A percentile compares a stretch with the other conserved stretches of the same genome.
These are phyloP conservation scores for Ooceraea biroi DNA, from an alignment of 1,140 invertebrate species.

Conservation along the genomic window DNA sequence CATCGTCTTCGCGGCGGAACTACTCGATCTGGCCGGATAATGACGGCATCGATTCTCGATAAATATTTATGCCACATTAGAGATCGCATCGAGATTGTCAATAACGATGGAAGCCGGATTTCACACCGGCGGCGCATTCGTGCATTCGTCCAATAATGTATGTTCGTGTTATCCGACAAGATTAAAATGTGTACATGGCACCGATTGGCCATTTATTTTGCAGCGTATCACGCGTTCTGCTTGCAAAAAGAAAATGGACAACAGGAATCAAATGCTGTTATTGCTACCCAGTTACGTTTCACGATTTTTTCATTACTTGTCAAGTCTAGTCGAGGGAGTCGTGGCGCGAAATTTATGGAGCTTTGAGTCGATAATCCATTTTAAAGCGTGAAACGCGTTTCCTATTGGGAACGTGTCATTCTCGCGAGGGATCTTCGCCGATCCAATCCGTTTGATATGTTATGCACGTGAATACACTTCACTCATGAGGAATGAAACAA, in stretches of 20 bases:
- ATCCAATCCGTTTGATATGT: neutral
- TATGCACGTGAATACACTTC: slow-evolving; percentile 1
- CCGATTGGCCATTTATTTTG: neutral
- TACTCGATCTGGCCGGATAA: neutral
- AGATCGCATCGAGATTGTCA: neutral
- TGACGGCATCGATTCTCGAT: slow-evolving; percentile 33
- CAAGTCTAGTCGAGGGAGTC: neutral
- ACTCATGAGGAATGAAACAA: neutral
- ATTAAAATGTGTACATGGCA: slow-evolving; percentile 51
- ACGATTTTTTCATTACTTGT: neutral
- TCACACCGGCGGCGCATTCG: slow-evolving; percentile 23
- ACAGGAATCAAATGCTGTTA: neutral
- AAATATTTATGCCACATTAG: slow-evolving; percentile 68
- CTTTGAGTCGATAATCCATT: slow-evolving; percentile 25
- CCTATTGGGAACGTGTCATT: neutral
- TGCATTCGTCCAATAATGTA: slow-evolving; percentile 63
- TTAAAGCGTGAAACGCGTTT: neutral
- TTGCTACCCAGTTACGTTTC: neutral
- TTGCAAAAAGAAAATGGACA: neutral
- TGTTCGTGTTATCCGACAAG: slow-evolving; percentile 61
- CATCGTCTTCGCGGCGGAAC: slow-evolving; percentile 7
- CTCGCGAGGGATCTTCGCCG: slow-evolving; percentile 5
- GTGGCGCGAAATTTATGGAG: slow-evolving; percentile 12
- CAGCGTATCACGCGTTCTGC: too few relatives aligned
- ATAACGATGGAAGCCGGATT: slow-evolving; percentile 32